phyloP scores from a whole-genome alignment of 53 echinoderm and acorn worm genomes.

The Temnopleurus reevesii region DNA sequence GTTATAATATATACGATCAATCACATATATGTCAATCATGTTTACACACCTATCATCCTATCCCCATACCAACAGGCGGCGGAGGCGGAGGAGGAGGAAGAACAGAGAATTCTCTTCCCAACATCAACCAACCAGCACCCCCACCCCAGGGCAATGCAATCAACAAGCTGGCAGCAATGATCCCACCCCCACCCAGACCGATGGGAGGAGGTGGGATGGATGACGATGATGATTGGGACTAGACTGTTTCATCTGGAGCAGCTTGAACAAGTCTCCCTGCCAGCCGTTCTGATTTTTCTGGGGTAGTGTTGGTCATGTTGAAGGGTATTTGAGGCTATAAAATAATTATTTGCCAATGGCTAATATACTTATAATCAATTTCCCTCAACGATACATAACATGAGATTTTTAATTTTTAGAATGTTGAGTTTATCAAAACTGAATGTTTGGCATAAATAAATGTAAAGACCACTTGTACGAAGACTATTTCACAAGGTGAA shows the following conservation, averaged over 20 bases:
- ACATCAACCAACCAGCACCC: constrained; percentile 18
- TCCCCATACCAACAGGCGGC: neutral
- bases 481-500: no score
- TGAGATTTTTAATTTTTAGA: no score
- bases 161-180: constrained; percentile 88
- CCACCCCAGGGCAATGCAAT: constrained; percentile 63
- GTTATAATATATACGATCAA: neutral
- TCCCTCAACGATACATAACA: no score
- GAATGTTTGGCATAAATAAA: no score
- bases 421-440: no score
- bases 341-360: no score
- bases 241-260: neutral
- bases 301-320: no score
- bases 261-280: neutral
- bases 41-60: neutral
- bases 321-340: no score
- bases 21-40: neutral
- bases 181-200: constrained; percentile 75
- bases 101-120: constrained; percentile 28
- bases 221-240: constrained; percentile 52
- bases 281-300: no score
- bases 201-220: constrained; percentile 27
- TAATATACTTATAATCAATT: no score
- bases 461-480: no score
- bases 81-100: constrained; percentile 46